Percentiles rank a stretch among this genome's conserved stretches.
phyloP scores from a whole-genome alignment of 1,140 invertebrate species.

The Hyposmocoma kahamanoa region DNA sequence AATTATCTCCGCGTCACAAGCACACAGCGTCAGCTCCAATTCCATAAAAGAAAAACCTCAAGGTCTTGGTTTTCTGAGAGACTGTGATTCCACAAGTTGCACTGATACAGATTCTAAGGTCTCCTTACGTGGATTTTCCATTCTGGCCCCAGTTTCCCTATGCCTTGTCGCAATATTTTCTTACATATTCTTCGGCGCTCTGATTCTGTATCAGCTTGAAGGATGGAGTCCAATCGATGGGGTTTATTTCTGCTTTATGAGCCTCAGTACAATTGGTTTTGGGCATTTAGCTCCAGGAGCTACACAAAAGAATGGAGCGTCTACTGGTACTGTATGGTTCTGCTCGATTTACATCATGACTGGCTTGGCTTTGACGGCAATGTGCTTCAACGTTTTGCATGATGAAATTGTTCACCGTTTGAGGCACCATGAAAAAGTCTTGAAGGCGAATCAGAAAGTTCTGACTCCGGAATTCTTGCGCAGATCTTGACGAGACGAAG shows the following conservation, averaged over 20 bases:
- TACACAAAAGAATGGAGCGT: constrained; percentile 74
- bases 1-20: constrained; percentile 70
- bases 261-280: constrained; percentile 93
- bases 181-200: constrained; percentile 91
- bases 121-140: constrained; percentile 83
- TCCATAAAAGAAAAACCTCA: constrained; percentile 74
- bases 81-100: constrained; percentile 81
- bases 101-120: constrained; percentile 81
- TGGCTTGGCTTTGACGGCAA: constrained; percentile 96
- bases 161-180: constrained; percentile 86
- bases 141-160: constrained; percentile 83
- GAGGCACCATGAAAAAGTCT: constrained; percentile 75
- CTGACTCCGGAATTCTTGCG: constrained; percentile 59
- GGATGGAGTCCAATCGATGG: constrained; percentile 91
- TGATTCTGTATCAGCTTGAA: constrained; percentile 89
- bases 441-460: constrained; percentile 57
- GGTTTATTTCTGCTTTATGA: constrained; percentile 96
- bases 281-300: constrained; percentile 91
- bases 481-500: constrained; percentile 63
- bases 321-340: constrained; percentile 85
- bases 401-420: constrained; percentile 90
- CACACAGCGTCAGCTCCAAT: constrained; percentile 72
- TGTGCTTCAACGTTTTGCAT: constrained; percentile 98
- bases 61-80: constrained; percentile 60
- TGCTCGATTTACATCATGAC: constrained; percentile 96